Evolutionary conservation across 2,888 invertebrate genomes (phyloP).

Genomic region (Perdita meconis): DNA sequence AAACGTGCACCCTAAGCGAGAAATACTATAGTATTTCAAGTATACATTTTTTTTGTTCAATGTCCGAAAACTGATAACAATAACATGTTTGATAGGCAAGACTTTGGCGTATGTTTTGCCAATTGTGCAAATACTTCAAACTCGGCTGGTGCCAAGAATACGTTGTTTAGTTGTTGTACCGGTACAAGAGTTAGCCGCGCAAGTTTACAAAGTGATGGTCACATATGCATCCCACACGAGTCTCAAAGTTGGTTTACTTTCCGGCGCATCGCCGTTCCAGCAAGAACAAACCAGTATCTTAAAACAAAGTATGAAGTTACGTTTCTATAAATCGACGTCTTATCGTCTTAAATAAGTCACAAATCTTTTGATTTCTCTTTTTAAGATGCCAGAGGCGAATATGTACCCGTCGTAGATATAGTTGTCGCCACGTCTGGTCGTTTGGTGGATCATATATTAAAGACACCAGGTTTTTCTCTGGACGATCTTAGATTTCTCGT

Average conservation of each 20-base stretch:
- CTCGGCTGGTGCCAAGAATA: conserved; percentile 88
- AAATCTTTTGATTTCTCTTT: conserved; percentile 47
- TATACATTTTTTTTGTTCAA: neutral
- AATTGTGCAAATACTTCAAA: conserved; percentile 89
- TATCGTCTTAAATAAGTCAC: conserved; percentile 28
- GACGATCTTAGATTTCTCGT: conserved; percentile 91
- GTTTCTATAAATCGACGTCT: neutral
- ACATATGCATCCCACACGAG: conserved; percentile 88
- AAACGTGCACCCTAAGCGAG: too few species aligned
- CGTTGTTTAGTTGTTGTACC: conserved; percentile 96
- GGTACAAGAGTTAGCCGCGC: conserved; percentile 95
- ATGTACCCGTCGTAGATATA: conserved; percentile 90
- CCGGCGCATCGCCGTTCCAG: conserved; percentile 88
- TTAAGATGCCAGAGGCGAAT: conserved; percentile 73
- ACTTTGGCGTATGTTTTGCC: conserved; percentile 97
- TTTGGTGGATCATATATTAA: conserved; percentile 95
- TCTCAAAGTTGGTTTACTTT: conserved; percentile 89
- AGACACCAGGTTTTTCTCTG: conserved; percentile 91
- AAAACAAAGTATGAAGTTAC: conserved; percentile 74
- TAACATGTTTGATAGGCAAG: conserved; percentile 85
- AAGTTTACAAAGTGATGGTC: conserved; percentile 93
- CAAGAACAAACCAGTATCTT: conserved; percentile 89
- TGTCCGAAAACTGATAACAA: neutral
- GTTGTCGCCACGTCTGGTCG: conserved; percentile 97
- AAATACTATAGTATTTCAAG: too few species aligned